Evolutionary conservation across 1,140 invertebrate genomes (phyloP), one percentile per base, ranked within the genome.

Genomic region (Aphidius gifuensis): DNA sequence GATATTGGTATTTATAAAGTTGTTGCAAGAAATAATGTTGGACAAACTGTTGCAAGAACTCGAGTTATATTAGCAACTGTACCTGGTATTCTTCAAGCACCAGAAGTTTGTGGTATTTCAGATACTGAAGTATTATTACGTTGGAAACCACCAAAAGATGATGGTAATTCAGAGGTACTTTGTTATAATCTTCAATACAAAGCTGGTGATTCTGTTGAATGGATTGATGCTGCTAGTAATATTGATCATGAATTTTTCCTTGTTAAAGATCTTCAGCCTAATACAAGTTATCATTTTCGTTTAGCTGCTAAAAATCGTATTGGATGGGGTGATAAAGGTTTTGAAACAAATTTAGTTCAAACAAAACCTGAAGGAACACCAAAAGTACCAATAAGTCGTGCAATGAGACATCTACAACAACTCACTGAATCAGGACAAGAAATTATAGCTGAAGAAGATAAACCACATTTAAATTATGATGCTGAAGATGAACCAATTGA

Each of bases 1-100:
- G 94, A 96, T 77, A 85, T 90, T 46, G 97, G 97, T 0, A 89
- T 94, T 66, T 99, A 98, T 76, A 98, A 97, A 76, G 94, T 95
- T 9, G 93, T 97, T 3, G 96, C 96, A 0, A 81, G 94, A 23
- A 97, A 97, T 71, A 88, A 89, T 66, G 83, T 91, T 23, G 90
- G 90, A 9, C 90, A 92, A 69, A 92, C 89, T 1, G 84, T 90
- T 0, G 85, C 88, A 1, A 82, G 90, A 62, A 87, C 89, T 4
- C 85, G 91, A 59, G 81, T 93, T n/a, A 86, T 92, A 1, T 75
- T 86, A 68, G 88, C 90, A 9, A 85, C 86, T 56, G 84, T 87
- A 8, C 93, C 96, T 0, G 88, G 88, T 67, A 84, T 91, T 16
- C 94, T 94, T 0, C 93, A 96, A 71, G 89, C 93, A 16, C 96